Evolutionary conservation across 2,888 invertebrate genomes (phyloP), one percentile per base, ranked within the genome.

Genomic region (Drosophila picticornis): DNA sequence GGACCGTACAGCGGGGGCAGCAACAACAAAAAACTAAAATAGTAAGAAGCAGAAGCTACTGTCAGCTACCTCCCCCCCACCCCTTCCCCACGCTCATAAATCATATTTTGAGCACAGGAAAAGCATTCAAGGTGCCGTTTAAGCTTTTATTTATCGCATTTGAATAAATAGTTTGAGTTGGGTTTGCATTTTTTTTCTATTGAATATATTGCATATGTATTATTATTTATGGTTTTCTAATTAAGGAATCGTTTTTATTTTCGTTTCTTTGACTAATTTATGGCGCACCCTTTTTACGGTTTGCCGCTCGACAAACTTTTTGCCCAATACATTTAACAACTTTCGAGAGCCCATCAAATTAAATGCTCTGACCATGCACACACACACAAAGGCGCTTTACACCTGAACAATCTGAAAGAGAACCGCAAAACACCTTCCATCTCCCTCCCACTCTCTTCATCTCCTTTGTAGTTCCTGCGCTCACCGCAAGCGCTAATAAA

Each of bases 401-500:
- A 83, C 83, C 81, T 83, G 80, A 72, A 67, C 72, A 70, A 75
- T 55, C 72, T 65, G 46, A 57, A 61, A 70, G 62, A 62, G 61
- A 57, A 66, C 80, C 69, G 22, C 80, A 80, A 67, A 40, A 29
- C 32, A 11, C 51, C 58, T 38, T 57, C 29, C 16, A 38, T 40
- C 27, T 13, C 36, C 6, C 43, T 27, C 38, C 32, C 36, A 57
- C 50, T 22, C 43, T 40, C 40, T 57, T 58, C 25, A 34, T n/a
- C 19, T 43, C 38, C n/a, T 32, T 43, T 52, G 36, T 36, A 55
- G 51, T 32, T n/a, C 32, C 34, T 50, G 34, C 40, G 43, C 53
- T 46, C 25, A 89, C 90, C 88, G 53, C 84, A 89, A 89, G 73
- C 84, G 77, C 88, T 82, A 80, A 85, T 85, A 85, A 85, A 90